Evolutionary conservation across 1,140 invertebrate species (phyloP), one percentile per base, ranked within the genome.

Genomic region (Cotesia glomerata): DNA sequence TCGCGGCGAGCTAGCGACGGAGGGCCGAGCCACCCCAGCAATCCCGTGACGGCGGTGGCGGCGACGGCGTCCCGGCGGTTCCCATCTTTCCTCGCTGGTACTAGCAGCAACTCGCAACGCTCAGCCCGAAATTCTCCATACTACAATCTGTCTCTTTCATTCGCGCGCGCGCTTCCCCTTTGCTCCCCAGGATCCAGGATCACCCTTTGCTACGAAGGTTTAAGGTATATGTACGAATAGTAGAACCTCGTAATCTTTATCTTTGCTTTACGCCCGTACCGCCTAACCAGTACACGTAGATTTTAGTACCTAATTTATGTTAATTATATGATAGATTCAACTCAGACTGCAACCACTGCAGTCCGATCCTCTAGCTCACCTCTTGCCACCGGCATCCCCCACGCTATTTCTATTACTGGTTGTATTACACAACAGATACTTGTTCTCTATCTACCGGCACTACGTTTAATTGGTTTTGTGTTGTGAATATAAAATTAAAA

Each of bases 21-120:
- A 45, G 39, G 39, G 39, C 83, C 81, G 76, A 82, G 82, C 82
- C 76, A 80, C 82, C 82, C 83, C 81, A 84, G 82, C 83, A 78
- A 80, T 83, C 73, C 71, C 65, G 45, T 72, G 76, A 76, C 75
- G 58, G 73, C 76, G 74, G 52, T 54, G 18, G 64, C 49, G 45
- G 56, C 32, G 16, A 45, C 52, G 34, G 71, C 62, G 34, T 72
- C 18, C 32, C 49, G 45, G 26, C 32, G 18, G 26, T 35, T 52
- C n/a, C 26, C 32, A 13, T 36, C 63, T 58, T 65, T 58, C 13
- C 61, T 58, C 62, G 52, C 51, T n/a, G 45, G 56, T 65, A 52
- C 36, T 58, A 72, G 72, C 75, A 69, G 63, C 52, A 11, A 52
- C 36, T 58, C 74, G 72, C 75, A 69, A 69, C 52, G 39, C 45